Conservation (phyloP, 2,797 vertebrate species). For the Miichthys miiuy region DNA sequence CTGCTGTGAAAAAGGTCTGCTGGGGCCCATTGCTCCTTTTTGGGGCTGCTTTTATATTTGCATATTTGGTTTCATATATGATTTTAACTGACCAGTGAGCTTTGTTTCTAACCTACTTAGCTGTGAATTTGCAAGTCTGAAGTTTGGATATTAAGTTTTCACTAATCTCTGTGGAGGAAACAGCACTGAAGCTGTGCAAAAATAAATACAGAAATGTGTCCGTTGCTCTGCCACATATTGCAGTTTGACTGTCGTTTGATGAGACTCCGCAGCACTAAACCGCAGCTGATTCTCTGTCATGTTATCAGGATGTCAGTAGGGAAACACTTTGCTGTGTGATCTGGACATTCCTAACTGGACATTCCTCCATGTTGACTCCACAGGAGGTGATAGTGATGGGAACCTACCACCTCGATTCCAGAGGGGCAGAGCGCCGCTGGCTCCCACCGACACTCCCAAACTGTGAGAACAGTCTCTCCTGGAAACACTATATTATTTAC, state of each 20-base stretch:
- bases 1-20: too few relatives aligned
- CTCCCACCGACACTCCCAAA: slow-evolving; percentile 93
- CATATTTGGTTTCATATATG: too few relatives aligned
- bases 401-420: slow-evolving; percentile 78
- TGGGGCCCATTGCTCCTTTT: too few relatives aligned
- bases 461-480: slow-evolving; percentile 85
- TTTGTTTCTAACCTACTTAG: too few relatives aligned
- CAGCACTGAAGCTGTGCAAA: too few relatives aligned
- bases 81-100: too few relatives aligned
- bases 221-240: too few relatives aligned
- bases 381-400: slow-evolving; percentile 81
- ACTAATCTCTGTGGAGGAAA: too few relatives aligned
- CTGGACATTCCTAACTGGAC: slow-evolving; percentile 14
- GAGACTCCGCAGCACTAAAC: neutral
- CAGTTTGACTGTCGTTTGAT: neutral
- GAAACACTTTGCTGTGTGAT: neutral
- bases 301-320: neutral
- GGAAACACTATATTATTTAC: slow-evolving; percentile 41
- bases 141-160: too few relatives aligned
- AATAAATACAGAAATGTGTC: too few relatives aligned
- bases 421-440: slow-evolving; percentile 91
- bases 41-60: too few relatives aligned
- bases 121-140: too few relatives aligned
- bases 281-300: neutral
- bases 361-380: slow-evolving; percentile 38